Percentiles rank a stretch among this genome's conserved stretches.
phyloP scores from a whole-genome alignment of 2,113 vertebrate species.

The Copsychus sechellarum region DNA sequence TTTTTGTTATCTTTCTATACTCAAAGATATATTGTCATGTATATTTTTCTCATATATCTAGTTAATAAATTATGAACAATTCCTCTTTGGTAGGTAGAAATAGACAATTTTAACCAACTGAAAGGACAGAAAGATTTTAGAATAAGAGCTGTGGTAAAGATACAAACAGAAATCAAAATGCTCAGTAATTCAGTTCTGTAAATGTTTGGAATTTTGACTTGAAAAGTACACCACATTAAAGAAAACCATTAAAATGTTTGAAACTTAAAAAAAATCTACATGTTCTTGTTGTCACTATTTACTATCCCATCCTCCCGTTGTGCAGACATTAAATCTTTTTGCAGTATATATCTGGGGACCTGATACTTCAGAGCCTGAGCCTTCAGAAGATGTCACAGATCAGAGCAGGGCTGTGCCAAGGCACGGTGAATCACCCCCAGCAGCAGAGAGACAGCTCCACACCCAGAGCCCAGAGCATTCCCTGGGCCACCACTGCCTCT shows the following conservation, averaged over 20 bases:
- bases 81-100: neutral
- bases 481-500: neutral
- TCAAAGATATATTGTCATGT: neutral
- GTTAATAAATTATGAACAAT: neutral
- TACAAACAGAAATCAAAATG: neutral
- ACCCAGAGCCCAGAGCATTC: neutral
- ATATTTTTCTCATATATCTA: neutral
- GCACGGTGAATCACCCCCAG: neutral
- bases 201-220: neutral
- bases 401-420: neutral
- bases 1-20: neutral
- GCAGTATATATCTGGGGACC: rapidly evolving
- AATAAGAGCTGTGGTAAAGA: neutral
- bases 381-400: neutral
- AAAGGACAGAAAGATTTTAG: neutral
- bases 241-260: neutral
- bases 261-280: neutral
- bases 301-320: neutral
- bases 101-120: neutral
- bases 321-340: neutral
- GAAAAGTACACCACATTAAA: neutral
- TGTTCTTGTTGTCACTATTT: neutral
- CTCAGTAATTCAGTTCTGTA: neutral
- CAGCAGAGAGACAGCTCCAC: neutral
- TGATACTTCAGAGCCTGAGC: neutral